phyloP scores from a whole-genome alignment of 1,140 invertebrate genomes.

The Meloidogyne chitwoodi region DNA sequence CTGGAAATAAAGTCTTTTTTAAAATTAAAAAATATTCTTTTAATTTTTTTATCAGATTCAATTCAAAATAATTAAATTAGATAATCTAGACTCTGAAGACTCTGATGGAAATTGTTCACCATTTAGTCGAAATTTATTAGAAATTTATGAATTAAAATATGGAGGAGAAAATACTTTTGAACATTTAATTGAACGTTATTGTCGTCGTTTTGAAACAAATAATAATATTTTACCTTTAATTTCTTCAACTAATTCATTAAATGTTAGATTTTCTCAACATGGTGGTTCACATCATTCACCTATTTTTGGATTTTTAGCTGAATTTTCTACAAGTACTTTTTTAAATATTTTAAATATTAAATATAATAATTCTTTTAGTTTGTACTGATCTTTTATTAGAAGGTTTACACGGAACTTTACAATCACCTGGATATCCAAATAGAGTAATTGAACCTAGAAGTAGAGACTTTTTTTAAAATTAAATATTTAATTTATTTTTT shows the following conservation, averaged over 20 bases:
- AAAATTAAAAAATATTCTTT: constrained; percentile 4
- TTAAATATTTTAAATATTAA: neutral
- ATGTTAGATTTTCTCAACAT: constrained; percentile 48
- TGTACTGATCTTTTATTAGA: constrained; percentile 42
- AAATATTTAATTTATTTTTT: neutral
- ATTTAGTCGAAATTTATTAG: constrained; percentile 50
- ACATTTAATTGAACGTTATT: constrained; percentile 39
- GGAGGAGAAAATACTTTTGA: constrained; percentile 12
- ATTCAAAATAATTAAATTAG: constrained; percentile 41
- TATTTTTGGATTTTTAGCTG: constrained; percentile 53
- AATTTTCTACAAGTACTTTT: constrained; percentile 46
- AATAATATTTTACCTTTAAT: constrained; percentile 35
- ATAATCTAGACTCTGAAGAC: constrained; percentile 50
- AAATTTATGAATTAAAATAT: constrained; percentile 38
- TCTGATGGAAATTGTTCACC: constrained; percentile 43
- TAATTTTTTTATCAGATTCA: constrained; percentile 44
- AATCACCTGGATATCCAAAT: constrained; percentile 50
- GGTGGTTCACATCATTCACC: constrained; percentile 46
- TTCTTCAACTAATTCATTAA: constrained; percentile 42
- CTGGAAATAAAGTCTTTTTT: constrained; percentile 13
- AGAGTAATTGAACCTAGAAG: constrained; percentile 16
- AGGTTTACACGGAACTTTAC: constrained; percentile 32
- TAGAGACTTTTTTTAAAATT: neutral
- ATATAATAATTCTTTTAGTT: constrained; percentile 36
- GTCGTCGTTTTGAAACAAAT: constrained; percentile 35